Evolutionary conservation across 2,888 invertebrate genomes (phyloP), one percentile per base, ranked within the genome.

Genomic region (Oscheius sp.): DNA sequence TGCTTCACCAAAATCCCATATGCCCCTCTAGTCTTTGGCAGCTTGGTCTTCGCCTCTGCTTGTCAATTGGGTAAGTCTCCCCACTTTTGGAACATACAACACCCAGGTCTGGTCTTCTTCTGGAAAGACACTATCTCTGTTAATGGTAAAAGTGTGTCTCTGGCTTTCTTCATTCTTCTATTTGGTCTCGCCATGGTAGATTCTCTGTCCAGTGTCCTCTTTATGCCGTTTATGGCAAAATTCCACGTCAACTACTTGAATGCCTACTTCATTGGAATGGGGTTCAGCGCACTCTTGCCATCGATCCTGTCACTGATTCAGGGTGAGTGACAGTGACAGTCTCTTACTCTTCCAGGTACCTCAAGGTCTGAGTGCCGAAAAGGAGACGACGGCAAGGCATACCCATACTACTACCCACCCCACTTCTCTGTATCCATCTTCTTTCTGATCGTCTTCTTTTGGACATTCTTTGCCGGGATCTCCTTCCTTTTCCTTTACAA

Each of bases 181-280:
- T 88, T 88, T 75, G 79, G 86, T 13, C 75, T 86, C 55, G 86
- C 87, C 5, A 73, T 83, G 29, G 93, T 94, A 13, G 94, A 94
- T 78, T 94, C 94, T 89, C 94, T 94, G 29, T 94, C 94, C 82
- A 94, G 94, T 0, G 94, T 95, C 74, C 91, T 94, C 11, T 95
- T 94, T 89, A 93, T 95, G 90, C 95, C 95, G 4, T 95, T 93
- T 89, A 93, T 95, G 92, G 86, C 86, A 7, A 79, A 79, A 33
- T 84, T 89, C 82, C 94, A 93, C 89, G 89, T 89, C 42, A 92
- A 93, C 74, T 95, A 94, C 88, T 91, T 95, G 82, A 92, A 93
- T 1, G 94, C 94, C 0, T 95, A 94, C 89, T 93, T 94, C 78
- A 93, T 94, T 74, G 95, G 95, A n/a, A 94, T 94, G 90, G 94